Conservation (phyloP, 2,113 vertebrate species). For the Trochalopteron elliotii region DNA sequence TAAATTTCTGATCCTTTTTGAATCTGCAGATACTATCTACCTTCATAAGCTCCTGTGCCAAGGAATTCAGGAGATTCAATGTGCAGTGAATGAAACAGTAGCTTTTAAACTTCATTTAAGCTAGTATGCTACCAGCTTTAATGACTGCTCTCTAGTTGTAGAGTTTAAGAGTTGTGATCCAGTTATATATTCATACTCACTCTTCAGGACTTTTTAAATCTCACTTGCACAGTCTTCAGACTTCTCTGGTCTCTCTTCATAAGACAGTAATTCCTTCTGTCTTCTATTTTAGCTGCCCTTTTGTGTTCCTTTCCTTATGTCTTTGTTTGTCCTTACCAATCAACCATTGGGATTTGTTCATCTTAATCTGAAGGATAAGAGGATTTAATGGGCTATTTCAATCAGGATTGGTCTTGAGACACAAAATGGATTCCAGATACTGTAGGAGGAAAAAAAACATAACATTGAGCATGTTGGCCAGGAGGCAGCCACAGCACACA, state of each 20-base stretch:
- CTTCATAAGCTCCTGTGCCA: background rate
- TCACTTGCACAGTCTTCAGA: background rate
- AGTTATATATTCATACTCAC: background rate
- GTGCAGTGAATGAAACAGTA: background rate
- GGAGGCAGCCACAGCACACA: background rate
- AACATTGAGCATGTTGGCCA: background rate
- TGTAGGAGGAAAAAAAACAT: fast-evolving
- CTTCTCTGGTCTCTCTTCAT: background rate
- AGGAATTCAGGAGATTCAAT: background rate
- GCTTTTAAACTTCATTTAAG: background rate
- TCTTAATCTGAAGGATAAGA: background rate
- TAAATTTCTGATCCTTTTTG: background rate
- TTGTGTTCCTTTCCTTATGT: background rate
- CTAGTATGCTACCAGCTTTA: background rate
- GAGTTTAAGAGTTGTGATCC: background rate
- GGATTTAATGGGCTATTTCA: background rate
- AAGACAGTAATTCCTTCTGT: background rate
- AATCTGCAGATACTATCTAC: background rate
- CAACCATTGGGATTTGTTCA: background rate
- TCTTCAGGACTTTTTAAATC: background rate
- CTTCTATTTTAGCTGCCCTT: background rate
- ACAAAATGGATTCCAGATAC: background rate
- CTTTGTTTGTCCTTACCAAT: background rate
- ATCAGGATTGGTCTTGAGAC: background rate
- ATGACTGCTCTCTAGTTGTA: background rate